Conservation (phyloP, 2,797 vertebrate species). For the Lepus townsendii region DNA sequence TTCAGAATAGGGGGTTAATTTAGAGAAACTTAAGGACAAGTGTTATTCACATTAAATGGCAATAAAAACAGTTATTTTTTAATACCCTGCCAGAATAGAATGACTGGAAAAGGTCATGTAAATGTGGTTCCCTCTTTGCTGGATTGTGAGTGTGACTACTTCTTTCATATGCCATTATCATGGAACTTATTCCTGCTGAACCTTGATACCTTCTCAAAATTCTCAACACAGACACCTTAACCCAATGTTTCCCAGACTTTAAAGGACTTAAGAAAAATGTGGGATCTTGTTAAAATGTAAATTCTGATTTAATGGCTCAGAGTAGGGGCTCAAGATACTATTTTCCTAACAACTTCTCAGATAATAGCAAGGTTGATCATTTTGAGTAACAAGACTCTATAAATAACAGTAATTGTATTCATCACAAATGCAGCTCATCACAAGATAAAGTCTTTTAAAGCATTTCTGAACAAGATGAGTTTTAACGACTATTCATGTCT, state of each 20-base stretch:
- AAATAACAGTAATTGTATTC: not conserved
- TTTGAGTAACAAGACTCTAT: not conserved
- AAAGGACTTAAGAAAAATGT: constrained; percentile 7
- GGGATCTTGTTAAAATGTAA: not conserved
- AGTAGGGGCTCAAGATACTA: not conserved
- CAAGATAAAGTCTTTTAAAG: not conserved
- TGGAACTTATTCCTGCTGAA: constrained; percentile 19
- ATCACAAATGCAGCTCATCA: not conserved
- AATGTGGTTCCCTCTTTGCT: not conserved
- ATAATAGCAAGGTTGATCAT: not conserved
- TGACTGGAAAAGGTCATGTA: not conserved
- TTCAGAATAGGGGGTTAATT: not conserved
- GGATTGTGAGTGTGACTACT: not conserved
- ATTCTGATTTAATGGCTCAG: not conserved
- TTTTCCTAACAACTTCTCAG: not conserved
- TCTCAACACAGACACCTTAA: not conserved
- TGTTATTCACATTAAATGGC: not conserved
- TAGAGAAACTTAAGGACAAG: not conserved
- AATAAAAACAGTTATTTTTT: constrained; percentile 43
- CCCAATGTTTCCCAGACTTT: not conserved
- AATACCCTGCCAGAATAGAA: not conserved
- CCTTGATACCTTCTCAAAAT: not conserved
- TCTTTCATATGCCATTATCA: not conserved
- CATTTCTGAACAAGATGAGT: not conserved
- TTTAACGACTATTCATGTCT: constrained; percentile 21